These are phyloP conservation scores for Agrochola lychnidis DNA, from an alignment of 2,888 invertebrate species.

Conservation along the genomic window DNA sequence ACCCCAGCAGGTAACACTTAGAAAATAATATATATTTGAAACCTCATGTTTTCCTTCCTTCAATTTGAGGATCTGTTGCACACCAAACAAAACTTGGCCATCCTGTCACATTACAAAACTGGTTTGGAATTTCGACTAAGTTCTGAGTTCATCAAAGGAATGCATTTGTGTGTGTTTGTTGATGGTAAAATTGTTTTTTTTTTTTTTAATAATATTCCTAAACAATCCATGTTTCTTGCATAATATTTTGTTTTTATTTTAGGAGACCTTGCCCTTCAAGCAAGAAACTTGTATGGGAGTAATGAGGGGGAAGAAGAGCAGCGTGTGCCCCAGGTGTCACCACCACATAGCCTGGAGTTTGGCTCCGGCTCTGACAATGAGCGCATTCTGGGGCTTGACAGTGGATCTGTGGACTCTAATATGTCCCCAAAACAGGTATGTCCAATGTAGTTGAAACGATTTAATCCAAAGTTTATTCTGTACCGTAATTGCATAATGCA, in stretches of 20 bases:
- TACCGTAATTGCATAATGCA: no score
- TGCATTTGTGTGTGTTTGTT: not conserved
- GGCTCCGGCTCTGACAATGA: constrained; percentile 94
- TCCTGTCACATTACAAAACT: not conserved
- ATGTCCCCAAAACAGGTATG: constrained; percentile 95
- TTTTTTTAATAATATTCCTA: not conserved
- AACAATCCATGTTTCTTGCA: not conserved
- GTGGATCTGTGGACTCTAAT: constrained; percentile 94
- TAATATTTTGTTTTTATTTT: constrained; percentile 10
- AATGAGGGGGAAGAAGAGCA: constrained; percentile 94
- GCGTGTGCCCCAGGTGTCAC: constrained; percentile 94
- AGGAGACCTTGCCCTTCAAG: constrained; percentile 88
- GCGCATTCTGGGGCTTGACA: constrained; percentile 96
- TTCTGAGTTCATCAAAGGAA: not conserved
- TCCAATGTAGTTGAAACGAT: not conserved
- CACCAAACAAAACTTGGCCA: not conserved
- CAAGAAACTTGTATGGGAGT: constrained; percentile 85
- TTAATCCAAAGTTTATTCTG: not conserved
- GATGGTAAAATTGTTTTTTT: not conserved
- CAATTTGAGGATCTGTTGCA: not conserved
- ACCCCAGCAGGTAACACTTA: constrained; percentile 92
- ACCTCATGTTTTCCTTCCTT: no score
- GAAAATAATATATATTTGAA: not conserved
- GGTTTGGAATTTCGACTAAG: not conserved
- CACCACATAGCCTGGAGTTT: constrained; percentile 94